A percentile compares a stretch with the other conserved stretches of the same genome.
Conservation (phyloP, 1,140 invertebrate genomes). For the Phenacoccus solenopsis region DNA sequence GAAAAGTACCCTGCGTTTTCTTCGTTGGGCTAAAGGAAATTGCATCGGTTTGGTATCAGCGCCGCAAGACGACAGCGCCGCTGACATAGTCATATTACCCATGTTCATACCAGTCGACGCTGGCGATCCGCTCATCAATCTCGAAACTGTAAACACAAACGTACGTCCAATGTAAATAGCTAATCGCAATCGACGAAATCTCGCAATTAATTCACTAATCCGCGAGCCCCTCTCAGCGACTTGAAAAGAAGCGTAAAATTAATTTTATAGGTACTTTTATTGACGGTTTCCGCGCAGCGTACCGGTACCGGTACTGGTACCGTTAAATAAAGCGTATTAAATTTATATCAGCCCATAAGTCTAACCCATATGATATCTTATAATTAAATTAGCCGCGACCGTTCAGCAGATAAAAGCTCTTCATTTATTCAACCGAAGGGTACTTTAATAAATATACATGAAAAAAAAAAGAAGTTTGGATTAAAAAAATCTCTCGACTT, state of each 20-base stretch:
- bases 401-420: neutral
- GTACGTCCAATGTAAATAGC: too few relatives aligned
- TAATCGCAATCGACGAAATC: too few relatives aligned
- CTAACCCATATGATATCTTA: neutral
- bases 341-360: too few relatives aligned
- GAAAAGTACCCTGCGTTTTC: constrained; percentile 94
- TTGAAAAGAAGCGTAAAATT: neutral
- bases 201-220: too few relatives aligned
- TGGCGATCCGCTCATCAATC: constrained; percentile 64
- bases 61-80: constrained; percentile 45
- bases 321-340: too few relatives aligned
- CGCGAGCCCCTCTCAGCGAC: too few relatives aligned
- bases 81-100: constrained; percentile 51
- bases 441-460: constrained; percentile 4
- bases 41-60: constrained; percentile 75
- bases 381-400: neutral
- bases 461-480: neutral
- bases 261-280: neutral
- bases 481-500: too few relatives aligned
- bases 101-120: constrained; percentile 71
- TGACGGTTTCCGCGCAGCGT: neutral
- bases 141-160: constrained; percentile 54
- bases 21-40: constrained; percentile 74
- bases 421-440: neutral
- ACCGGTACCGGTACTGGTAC: neutral